These are phyloP conservation scores for Sinosuthora webbiana DNA, from an alignment of 2,113 vertebrate species.

Conservation along the genomic window DNA sequence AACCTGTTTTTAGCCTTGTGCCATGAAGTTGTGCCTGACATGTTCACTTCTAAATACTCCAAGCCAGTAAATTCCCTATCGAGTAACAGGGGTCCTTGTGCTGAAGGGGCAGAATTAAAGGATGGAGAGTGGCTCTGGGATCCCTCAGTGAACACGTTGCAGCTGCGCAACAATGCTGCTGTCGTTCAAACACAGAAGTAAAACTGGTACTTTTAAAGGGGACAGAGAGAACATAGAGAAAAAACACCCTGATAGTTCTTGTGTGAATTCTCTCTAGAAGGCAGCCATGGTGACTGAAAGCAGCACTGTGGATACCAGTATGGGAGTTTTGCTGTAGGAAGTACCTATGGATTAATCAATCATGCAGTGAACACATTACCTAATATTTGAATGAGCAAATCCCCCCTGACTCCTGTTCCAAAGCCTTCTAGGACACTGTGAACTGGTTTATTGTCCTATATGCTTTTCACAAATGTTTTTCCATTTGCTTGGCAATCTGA, in stretches of 20 bases:
- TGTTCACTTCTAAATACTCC: neutral
- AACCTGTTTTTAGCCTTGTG: neutral
- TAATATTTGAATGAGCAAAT: neutral
- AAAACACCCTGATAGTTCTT: neutral
- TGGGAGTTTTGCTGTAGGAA: neutral
- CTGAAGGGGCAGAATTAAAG: neutral
- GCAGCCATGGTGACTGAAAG: neutral
- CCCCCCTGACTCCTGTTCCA: neutral
- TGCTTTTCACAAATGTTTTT: neutral
- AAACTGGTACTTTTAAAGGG: neutral
- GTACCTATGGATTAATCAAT: neutral
- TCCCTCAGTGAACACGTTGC: neutral
- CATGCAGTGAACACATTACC: neutral
- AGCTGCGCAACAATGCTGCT: accelerated
- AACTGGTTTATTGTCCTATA: constrained; percentile 9
- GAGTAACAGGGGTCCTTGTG: neutral
- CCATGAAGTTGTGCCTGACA: neutral
- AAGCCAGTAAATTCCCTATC: neutral
- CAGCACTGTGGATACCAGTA: neutral
- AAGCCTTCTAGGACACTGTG: neutral
- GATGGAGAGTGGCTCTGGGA: neutral
- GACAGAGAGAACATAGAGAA: neutral
- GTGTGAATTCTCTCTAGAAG: neutral
- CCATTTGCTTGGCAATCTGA: neutral
- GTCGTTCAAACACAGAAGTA: neutral